Conservation (phyloP, 2,888 invertebrate species). For the Andrena chrysosceles region DNA sequence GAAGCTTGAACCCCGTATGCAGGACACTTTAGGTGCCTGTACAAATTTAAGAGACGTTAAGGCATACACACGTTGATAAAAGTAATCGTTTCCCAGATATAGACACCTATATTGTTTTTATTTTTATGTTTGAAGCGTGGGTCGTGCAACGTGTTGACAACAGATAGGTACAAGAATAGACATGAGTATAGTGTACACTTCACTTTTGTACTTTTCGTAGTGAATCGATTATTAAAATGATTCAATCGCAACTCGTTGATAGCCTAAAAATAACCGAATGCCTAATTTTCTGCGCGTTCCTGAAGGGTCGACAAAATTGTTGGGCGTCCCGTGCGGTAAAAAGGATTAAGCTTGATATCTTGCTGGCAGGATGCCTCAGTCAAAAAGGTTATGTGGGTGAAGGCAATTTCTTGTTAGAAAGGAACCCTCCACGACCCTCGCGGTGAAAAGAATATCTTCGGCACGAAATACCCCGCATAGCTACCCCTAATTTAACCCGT, state of each 20-base stretch:
- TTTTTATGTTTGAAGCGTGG: background rate
- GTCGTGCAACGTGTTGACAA: background rate
- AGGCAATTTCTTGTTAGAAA: constrained; percentile 49
- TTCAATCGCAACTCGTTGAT: too few species aligned
- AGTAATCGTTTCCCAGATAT: background rate
- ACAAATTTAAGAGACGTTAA: constrained; percentile 1
- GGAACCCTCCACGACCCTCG: constrained; percentile 18
- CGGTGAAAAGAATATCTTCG: constrained; percentile 44
- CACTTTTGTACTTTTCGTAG: too few species aligned
- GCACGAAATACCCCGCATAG: constrained; percentile 55
- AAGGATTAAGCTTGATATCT: constrained; percentile 38
- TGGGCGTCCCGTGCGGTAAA: background rate
- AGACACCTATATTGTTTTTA: background rate
- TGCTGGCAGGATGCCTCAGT: constrained; percentile 13
- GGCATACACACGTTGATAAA: background rate
- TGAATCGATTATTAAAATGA: too few species aligned
- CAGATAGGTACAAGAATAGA: too few species aligned
- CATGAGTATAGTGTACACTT: too few species aligned
- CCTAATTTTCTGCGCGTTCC: too few species aligned
- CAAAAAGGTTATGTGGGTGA: constrained; percentile 16
- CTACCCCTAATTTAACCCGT: constrained; percentile 78
- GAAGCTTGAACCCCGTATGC: background rate
- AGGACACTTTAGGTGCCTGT: background rate
- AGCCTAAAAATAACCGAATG: too few species aligned
- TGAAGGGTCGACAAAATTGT: background rate